phyloP scores from a whole-genome alignment of 2,113 vertebrate genomes.

The Euleptes europaea region DNA sequence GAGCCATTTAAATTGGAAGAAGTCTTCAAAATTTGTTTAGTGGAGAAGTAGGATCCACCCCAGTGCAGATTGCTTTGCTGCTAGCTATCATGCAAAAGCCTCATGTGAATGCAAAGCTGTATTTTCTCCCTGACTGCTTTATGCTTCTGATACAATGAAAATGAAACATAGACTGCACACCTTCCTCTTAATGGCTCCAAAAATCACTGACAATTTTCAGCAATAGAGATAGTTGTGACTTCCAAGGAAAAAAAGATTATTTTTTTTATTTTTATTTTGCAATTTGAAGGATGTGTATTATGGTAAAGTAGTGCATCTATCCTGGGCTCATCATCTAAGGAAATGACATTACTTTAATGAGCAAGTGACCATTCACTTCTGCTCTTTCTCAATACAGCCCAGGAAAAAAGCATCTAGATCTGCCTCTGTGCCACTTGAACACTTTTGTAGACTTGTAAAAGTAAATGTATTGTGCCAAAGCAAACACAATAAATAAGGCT shows the following conservation, averaged over 20 bases:
- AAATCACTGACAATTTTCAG: neutral
- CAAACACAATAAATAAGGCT: neutral
- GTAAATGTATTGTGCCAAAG: neutral
- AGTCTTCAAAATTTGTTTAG: too few species aligned
- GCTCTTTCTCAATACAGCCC: neutral
- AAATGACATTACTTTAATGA: neutral
- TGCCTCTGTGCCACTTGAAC: neutral
- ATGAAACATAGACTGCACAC: neutral
- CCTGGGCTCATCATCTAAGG: neutral
- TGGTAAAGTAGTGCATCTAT: neutral
- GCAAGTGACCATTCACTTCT: neutral
- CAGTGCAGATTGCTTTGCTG: too few species aligned
- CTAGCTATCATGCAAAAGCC: neutral
- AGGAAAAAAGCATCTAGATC: neutral
- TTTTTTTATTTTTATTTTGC: neutral
- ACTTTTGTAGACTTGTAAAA: neutral
- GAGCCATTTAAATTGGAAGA: too few species aligned
- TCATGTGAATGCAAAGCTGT: neutral
- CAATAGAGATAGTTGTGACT: neutral
- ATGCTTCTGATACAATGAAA: neutral
- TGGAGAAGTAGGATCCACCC: too few species aligned
- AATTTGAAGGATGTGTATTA: neutral
- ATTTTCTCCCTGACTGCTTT: neutral
- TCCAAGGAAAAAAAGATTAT: neutral
- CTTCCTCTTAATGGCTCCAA: neutral